These are phyloP conservation scores for Leucoptera coffeella DNA, from an alignment of 2,888 invertebrate genomes.

Conservation along the genomic window DNA sequence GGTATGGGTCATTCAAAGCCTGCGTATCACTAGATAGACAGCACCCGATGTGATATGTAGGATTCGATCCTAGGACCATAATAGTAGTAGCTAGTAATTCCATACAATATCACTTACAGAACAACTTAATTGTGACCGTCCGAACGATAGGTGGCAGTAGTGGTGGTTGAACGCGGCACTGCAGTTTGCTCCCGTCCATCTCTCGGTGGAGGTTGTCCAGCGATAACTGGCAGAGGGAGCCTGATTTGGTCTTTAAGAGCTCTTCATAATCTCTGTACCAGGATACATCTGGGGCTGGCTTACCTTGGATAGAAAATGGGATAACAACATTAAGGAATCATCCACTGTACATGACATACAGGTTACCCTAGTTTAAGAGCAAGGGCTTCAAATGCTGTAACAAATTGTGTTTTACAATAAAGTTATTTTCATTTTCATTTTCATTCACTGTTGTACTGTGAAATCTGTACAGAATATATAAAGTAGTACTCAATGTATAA, in stretches of 20 bases:
- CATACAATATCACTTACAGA: constrained; percentile 57
- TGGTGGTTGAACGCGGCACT: constrained; percentile 73
- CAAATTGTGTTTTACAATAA: no score
- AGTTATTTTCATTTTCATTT: no score
- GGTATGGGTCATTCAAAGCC: no score
- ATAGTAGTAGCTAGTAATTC: no score
- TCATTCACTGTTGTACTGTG: neutral
- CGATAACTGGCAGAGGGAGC: constrained; percentile 70
- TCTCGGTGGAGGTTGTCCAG: constrained; percentile 66
- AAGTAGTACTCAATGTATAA: neutral
- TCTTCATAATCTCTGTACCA: constrained; percentile 78
- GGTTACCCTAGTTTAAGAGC: no score
- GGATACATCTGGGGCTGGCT: constrained; percentile 72
- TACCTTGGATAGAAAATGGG: no score
- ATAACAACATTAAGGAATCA: no score
- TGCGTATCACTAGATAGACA: no score
- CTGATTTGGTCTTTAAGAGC: constrained; percentile 68
- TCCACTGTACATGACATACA: no score
- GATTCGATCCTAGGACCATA: no score
- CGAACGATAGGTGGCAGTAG: constrained; percentile 62
- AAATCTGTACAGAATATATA: neutral
- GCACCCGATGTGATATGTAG: no score
- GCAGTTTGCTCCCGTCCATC: constrained; percentile 65
- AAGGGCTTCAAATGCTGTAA: no score
- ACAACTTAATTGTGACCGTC: constrained; percentile 72